Conservation (phyloP, 2,888 invertebrate genomes). For the Erebia aethiops region DNA sequence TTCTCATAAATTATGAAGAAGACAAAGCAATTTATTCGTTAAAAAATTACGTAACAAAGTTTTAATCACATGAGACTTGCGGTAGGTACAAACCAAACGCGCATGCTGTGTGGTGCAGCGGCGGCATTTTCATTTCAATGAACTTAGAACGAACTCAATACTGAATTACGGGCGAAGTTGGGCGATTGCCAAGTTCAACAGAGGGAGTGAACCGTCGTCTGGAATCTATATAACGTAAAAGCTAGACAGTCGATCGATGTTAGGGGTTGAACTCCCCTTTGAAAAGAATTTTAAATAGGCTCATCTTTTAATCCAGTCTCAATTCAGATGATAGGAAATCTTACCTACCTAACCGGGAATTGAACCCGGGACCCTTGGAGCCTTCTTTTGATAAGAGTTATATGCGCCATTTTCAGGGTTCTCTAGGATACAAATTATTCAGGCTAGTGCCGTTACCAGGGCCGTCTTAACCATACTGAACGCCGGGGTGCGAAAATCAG, state of each 20-base stretch:
- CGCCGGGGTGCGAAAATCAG: no score
- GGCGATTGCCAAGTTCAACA: conserved; percentile 27
- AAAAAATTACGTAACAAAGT: not conserved
- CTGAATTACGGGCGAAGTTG: conserved; percentile 28
- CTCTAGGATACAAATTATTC: no score
- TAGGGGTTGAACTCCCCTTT: conserved; percentile 10
- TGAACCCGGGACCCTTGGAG: not conserved
- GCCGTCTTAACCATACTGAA: no score
- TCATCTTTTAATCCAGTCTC: not conserved
- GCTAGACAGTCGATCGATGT: conserved; percentile 13
- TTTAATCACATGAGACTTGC: not conserved
- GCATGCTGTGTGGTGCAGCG: conserved; percentile 7
- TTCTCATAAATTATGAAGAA: no score
- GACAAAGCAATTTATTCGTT: not conserved
- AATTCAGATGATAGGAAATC: not conserved
- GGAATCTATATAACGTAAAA: conserved; percentile 12
- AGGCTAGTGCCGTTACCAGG: no score
- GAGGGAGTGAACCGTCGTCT: conserved; percentile 19
- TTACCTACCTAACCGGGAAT: not conserved
- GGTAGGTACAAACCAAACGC: conserved; percentile 3
- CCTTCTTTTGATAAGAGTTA: not conserved
- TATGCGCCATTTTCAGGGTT: not conserved
- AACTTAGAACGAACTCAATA: conserved; percentile 25
- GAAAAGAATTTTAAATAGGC: not conserved
- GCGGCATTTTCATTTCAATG: conserved; percentile 24